Conservation (phyloP, 2,797 vertebrate genomes). For the Poeciliopsis infans region DNA sequence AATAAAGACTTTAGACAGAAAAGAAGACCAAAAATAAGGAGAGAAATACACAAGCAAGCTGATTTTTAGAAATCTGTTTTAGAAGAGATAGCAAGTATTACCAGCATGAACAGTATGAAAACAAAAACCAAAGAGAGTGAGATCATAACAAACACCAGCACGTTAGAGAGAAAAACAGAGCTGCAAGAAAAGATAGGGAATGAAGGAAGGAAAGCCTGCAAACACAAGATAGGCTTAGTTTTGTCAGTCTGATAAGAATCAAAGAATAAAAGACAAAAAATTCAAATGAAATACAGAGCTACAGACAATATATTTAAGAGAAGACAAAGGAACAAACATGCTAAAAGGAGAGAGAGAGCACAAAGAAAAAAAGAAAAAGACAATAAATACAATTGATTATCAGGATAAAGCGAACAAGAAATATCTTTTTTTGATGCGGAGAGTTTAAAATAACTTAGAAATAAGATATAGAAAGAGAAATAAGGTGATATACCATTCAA, state of each 20-base stretch:
- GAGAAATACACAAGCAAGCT: slow-evolving; percentile 68
- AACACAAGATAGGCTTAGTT: slow-evolving; percentile 83
- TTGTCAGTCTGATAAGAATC: slow-evolving; percentile 79
- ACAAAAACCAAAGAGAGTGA: slow-evolving; percentile 76
- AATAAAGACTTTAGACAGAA: slow-evolving; percentile 59
- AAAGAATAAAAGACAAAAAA: slow-evolving; percentile 74
- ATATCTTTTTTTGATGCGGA: slow-evolving; percentile 46
- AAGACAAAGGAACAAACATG: slow-evolving; percentile 68
- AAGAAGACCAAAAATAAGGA: slow-evolving; percentile 59
- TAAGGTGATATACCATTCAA: slow-evolving; percentile 49
- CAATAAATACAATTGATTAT: slow-evolving; percentile 74
- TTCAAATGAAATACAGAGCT: slow-evolving; percentile 52
- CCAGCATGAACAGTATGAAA: slow-evolving; percentile 80
- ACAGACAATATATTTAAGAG: slow-evolving; percentile 69
- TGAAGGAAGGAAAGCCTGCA: slow-evolving; percentile 78
- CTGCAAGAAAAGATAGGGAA: slow-evolving; percentile 79
- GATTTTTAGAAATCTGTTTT: slow-evolving; percentile 71
- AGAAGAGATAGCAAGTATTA: slow-evolving; percentile 79
- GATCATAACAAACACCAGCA: slow-evolving; percentile 80
- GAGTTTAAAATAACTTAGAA: slow-evolving; percentile 56
- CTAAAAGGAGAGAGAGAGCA: slow-evolving; percentile 70
- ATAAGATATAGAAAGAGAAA: slow-evolving; percentile 45
- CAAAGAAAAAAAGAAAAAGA: slow-evolving; percentile 66
- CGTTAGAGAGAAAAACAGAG: slow-evolving; percentile 78
- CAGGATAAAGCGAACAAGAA: slow-evolving; percentile 58